Conservation (phyloP, 2,888 invertebrate genomes). For the Conomelus anceps region DNA sequence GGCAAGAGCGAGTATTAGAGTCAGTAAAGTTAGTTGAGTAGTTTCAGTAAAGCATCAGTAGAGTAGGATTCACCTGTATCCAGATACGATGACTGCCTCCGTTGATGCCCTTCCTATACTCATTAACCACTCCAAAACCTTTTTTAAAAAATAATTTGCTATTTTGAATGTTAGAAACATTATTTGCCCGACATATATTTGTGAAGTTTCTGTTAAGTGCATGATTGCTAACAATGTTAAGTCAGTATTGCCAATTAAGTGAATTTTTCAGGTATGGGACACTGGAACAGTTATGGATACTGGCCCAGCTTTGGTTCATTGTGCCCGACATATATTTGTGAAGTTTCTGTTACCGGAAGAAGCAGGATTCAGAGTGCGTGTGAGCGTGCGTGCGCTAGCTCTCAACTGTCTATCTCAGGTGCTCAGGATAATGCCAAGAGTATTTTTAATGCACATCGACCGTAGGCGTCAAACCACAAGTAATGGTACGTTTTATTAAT, state of each 20-base stretch:
- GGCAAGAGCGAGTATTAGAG: too few relatives aligned
- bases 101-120: too few relatives aligned
- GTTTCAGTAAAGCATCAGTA: too few relatives aligned
- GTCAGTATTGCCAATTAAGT: too few relatives aligned
- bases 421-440: conserved; percentile 63
- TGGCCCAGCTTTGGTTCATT: conserved; percentile 59
- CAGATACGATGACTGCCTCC: too few relatives aligned
- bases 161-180: too few relatives aligned
- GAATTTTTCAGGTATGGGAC: conserved; percentile 51
- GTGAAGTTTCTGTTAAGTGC: conserved; percentile 59
- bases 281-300: conserved; percentile 60
- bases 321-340: conserved; percentile 62
- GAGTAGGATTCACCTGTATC: too few relatives aligned
- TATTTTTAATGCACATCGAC: conserved; percentile 52
- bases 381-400: conserved; percentile 86
- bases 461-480: conserved; percentile 27
- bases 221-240: too few relatives aligned
- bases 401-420: conserved; percentile 71
- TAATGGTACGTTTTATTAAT: conserved; percentile 24
- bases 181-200: conserved; percentile 55
- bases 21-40: too few relatives aligned
- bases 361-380: conserved; percentile 59
- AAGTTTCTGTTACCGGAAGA: conserved; percentile 65
- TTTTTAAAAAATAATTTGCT: too few relatives aligned
- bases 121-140: too few relatives aligned